Conservation (phyloP, 2,797 vertebrate genomes). For the Trachurus trachurus region DNA sequence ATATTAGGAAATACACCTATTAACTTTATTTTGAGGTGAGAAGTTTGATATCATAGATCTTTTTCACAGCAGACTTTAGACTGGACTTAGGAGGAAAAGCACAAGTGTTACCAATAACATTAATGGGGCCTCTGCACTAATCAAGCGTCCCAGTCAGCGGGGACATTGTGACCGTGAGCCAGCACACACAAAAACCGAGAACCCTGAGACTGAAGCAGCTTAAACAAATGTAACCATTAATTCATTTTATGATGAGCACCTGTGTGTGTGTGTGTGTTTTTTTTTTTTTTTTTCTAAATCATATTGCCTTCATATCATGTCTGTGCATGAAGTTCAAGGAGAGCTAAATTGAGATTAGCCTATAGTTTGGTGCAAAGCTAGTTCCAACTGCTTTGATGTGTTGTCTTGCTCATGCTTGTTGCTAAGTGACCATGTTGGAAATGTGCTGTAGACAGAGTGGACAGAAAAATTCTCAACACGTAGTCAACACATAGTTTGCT, state of each 20-base stretch:
- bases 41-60: not conserved
- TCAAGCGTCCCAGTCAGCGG: not conserved
- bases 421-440: too few species aligned
- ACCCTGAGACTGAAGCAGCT: not conserved
- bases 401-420: not conserved
- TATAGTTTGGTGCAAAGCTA: not conserved
- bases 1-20: not conserved
- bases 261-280: too few species aligned
- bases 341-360: not conserved
- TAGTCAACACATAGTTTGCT: too few species aligned
- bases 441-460: too few species aligned
- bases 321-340: not conserved
- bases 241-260: not conserved
- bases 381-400: not conserved
- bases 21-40: not conserved
- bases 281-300: too few species aligned
- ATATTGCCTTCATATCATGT: not conserved
- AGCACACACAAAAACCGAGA: not conserved
- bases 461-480: too few species aligned
- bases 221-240: not conserved
- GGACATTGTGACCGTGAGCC: not conserved
- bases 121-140: not conserved
- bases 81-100: not conserved
- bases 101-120: not conserved
- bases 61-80: conserved; percentile 7